These are phyloP conservation scores for Stegana nigrithorax DNA, from an alignment of 2,888 invertebrate genomes.

Conservation along the genomic window DNA sequence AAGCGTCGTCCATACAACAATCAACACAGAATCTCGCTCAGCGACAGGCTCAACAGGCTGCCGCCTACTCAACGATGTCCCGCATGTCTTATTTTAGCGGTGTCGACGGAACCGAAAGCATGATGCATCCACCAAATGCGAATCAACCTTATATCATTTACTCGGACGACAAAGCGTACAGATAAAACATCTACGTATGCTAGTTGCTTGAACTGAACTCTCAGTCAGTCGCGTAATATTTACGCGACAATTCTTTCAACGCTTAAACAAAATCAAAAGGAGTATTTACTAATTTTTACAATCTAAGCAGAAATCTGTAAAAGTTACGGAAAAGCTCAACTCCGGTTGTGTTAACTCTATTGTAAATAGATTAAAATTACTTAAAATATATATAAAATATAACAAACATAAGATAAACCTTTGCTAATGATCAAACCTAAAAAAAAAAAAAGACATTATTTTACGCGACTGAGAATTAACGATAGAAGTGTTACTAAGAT, in stretches of 20 bases:
- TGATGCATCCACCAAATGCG: slow-evolving; percentile 42
- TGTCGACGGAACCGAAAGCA: slow-evolving; percentile 60
- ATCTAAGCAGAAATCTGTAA: background rate
- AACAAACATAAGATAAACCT: slow-evolving; percentile 11
- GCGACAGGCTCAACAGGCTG: slow-evolving; percentile 3
- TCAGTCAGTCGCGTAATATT: slow-evolving; percentile 65
- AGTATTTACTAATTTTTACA: background rate
- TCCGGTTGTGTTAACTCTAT: slow-evolving; percentile 5
- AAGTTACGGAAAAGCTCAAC: background rate
- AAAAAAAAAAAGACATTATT: too few relatives aligned
- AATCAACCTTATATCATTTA: slow-evolving; percentile 68
- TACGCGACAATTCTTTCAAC: slow-evolving; percentile 43
- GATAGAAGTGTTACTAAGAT: too few relatives aligned
- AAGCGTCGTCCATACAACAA: slow-evolving; percentile 69
- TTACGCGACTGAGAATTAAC: too few relatives aligned
- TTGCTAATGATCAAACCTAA: too few relatives aligned
- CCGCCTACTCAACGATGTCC: slow-evolving; percentile 75
- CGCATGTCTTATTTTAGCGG: slow-evolving; percentile 71
- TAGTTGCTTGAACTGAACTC: too few relatives aligned
- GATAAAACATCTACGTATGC: slow-evolving; percentile 49
- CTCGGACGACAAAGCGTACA: slow-evolving; percentile 68
- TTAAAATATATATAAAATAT: slow-evolving; percentile 1
- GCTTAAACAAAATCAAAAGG: background rate
- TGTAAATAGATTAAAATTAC: slow-evolving; percentile 13
- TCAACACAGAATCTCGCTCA: slow-evolving; percentile 65